Conservation (phyloP, 2,888 invertebrate species). For the Nomada hirtipes region DNA sequence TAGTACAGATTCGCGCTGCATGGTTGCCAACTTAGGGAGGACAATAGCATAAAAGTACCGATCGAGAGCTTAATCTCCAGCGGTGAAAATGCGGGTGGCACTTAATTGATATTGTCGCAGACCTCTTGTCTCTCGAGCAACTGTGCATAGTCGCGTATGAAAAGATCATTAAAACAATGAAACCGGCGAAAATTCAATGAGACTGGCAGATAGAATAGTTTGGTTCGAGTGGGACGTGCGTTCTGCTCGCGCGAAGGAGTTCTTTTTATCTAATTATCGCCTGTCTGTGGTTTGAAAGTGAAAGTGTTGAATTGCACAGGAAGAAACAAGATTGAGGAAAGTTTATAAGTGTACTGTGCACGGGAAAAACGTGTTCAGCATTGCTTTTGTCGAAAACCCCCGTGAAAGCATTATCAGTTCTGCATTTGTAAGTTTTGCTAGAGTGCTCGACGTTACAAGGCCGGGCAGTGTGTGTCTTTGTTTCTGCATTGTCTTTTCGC, state of each 20-base stretch:
- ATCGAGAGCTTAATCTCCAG: constrained; percentile 11
- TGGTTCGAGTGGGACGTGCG: background rate
- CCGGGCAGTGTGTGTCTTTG: background rate
- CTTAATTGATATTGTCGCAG: constrained; percentile 43
- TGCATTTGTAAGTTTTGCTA: background rate
- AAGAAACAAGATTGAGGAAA: no score
- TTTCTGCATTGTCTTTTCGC: background rate
- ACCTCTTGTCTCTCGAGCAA: constrained; percentile 9
- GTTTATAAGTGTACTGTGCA: no score
- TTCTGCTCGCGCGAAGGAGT: background rate
- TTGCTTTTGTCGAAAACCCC: background rate
- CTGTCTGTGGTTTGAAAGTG: background rate
- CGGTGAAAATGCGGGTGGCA: constrained; percentile 29
- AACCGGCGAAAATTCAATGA: constrained; percentile 1
- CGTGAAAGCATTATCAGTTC: background rate
- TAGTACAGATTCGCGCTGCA: constrained; percentile 17
- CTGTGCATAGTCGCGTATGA: constrained; percentile 9
- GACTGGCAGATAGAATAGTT: constrained; percentile 8
- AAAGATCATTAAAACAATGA: constrained; percentile 49
- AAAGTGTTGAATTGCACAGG: no score
- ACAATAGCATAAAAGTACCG: constrained; percentile 3
- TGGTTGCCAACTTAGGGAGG: constrained; percentile 1
- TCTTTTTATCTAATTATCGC: background rate
- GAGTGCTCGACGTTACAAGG: background rate
- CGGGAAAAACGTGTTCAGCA: no score